Evolutionary conservation across 2,797 vertebrate species (phyloP).

Genomic region (Chloroceryle inda): DNA sequence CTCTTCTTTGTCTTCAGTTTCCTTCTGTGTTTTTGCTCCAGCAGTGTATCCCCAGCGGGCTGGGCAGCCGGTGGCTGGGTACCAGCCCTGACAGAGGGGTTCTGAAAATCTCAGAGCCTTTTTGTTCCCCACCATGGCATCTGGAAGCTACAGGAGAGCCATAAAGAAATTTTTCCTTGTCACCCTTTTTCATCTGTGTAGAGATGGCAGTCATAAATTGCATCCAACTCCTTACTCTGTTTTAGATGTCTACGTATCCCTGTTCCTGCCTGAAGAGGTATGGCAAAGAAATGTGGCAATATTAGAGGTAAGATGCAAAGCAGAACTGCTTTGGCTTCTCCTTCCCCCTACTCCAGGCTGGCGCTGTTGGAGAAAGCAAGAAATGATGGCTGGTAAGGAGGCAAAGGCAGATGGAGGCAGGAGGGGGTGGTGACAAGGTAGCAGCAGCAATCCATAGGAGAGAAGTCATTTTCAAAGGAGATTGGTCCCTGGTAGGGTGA

Average conservation of each 20-base stretch:
- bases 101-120: not conserved
- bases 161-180: not conserved
- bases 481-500: not conserved
- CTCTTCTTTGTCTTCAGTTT: not conserved
- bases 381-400: not conserved
- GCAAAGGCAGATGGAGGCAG: constrained; percentile 26
- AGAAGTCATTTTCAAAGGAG: not conserved
- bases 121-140: not conserved
- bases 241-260: accelerated
- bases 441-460: not conserved
- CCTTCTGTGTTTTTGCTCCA: not conserved
- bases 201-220: not conserved
- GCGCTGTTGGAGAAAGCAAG: not conserved
- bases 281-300: not conserved
- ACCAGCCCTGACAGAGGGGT: not conserved
- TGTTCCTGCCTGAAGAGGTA: not conserved
- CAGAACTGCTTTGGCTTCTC: not conserved
- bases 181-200: not conserved
- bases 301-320: not conserved
- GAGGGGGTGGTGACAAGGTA: not conserved
- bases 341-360: not conserved
- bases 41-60: accelerated
- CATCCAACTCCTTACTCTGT: accelerated
- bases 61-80: not conserved
- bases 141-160: not conserved